phyloP scores from a whole-genome alignment of 2,797 vertebrate genomes.

The Mastacembelus armatus region DNA sequence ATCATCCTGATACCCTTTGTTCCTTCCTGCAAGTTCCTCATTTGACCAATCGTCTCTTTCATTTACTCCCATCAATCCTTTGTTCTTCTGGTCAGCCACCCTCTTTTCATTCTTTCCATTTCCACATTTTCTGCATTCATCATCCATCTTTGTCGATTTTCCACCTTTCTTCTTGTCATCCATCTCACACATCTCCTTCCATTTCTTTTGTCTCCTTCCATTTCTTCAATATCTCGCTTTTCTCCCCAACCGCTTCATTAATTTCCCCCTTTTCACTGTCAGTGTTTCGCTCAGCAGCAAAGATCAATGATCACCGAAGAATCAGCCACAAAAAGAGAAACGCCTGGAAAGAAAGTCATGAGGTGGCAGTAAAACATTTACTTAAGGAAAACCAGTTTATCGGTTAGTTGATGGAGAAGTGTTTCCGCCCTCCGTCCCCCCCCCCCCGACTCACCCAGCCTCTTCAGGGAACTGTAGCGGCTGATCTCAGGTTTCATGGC shows the following conservation, averaged over 20 bases:
- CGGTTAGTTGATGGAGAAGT: background rate
- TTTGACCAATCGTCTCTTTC: conserved; percentile 22
- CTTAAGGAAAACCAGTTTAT: background rate
- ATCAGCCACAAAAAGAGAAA: background rate
- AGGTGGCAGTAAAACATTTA: background rate
- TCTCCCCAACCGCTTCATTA: background rate
- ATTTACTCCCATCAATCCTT: background rate
- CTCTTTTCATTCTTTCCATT: background rate
- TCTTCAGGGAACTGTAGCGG: conserved; percentile 92
- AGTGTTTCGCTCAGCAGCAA: no score
- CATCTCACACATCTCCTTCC: background rate
- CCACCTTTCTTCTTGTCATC: background rate
- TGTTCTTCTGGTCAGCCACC: conserved; percentile 1
- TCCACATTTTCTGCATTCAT: background rate
- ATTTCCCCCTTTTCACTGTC: background rate
- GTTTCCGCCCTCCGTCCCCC: no score
- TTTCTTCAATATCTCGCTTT: background rate
- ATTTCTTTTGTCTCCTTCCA: background rate
- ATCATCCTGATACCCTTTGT: background rate
- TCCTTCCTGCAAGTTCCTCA: background rate
- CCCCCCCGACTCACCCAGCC: conserved; percentile 83
- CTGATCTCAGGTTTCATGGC: conserved; percentile 87
- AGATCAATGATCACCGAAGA: no score
- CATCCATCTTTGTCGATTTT: no score
- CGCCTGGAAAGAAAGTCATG: background rate